Percentiles rank a stretch among this genome's conserved stretches.
Evolutionary conservation across 2,797 vertebrate species (phyloP).

Genomic region (Gallinago nigripennis): DNA sequence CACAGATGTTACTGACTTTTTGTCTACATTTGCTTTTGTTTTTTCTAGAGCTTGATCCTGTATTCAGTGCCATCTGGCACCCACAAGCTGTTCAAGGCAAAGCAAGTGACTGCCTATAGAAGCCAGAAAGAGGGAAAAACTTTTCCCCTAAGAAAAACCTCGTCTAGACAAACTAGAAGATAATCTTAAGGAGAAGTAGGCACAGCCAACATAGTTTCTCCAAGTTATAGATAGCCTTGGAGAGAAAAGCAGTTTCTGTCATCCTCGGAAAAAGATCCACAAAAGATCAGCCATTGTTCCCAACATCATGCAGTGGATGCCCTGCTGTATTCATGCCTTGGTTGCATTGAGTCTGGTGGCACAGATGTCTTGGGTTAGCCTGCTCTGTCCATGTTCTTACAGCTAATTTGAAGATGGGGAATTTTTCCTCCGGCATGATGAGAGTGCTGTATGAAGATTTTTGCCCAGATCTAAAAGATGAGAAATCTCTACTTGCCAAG

Average conservation of each 20-base stretch:
- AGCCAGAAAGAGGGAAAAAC: neutral
- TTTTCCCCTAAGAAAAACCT: neutral
- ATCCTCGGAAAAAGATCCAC: neutral
- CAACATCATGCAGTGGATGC: neutral
- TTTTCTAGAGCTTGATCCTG: constrained; percentile 39
- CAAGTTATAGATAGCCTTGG: neutral
- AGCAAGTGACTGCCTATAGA: neutral
- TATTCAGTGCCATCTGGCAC: constrained; percentile 15
- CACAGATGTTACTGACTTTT: constrained; percentile 15
- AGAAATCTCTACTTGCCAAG: neutral
- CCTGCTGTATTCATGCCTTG: neutral
- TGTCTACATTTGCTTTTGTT: constrained; percentile 13
- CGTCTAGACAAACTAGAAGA: neutral
- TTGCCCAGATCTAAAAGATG: neutral
- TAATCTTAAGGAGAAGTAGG: neutral
- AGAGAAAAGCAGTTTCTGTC: neutral
- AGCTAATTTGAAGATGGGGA: neutral
- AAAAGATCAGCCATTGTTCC: neutral
- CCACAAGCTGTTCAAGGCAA: neutral
- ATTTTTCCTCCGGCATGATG: neutral
- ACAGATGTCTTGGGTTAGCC: neutral
- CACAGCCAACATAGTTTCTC: neutral
- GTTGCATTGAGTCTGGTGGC: neutral
- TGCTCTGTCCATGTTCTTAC: neutral
- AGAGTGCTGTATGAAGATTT: neutral